Base-by-base conservation (phyloP, 2,797 vertebrate genomes). In the Tenualosa thibaudeaui region DNA sequence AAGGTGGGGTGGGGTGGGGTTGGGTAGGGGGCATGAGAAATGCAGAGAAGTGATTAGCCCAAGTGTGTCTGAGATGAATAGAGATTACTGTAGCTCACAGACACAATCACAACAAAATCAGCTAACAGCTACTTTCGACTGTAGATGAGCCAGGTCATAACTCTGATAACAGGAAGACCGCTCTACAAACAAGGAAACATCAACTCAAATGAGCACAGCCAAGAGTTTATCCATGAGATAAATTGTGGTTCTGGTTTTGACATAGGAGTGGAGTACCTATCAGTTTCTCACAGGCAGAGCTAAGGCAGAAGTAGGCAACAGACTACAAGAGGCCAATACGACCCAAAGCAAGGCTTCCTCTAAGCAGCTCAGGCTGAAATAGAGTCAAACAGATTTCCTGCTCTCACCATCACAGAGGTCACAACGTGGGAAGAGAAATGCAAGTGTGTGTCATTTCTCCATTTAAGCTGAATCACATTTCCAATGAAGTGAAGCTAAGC, bases 391-490 rank as follows among this genome's bases (percentile, higher is more conserved):
- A 75, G 40, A 75, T 75, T 75, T 17, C 68, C 68, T 75, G 31
- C 37, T 37, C 43, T 19, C 37, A 17, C 68, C 37, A 12, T 75
- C 37, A 40, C 37, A 37, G 17, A 40, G 68, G 68, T 43, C 68
- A 43, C 5, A 37, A 43, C 68, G 71, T 78, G 71, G 71, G 85
- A 15, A 37, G 81, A 19, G 17, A 9, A 9, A 54, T 7, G 31
- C 53, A 26, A 53, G 26, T 62, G 15, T 78, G 24, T 68, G 58
- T 62, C 37, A 71, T 86, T 84, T 89, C 53, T 88, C 51, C 83
- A 85, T 90, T 82, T 90, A 85, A 87, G 84, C 83, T 68, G 51
- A 82, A 82, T 81, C 56, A 26, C 22, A 86, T 81, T 85, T 62
- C 40, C 40, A 78, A 40, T 37, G 17, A 78, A 78, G 5, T 22